These are phyloP conservation scores for Oryzias javanicus DNA, from an alignment of 2,113 vertebrate species.

Conservation along the genomic window DNA sequence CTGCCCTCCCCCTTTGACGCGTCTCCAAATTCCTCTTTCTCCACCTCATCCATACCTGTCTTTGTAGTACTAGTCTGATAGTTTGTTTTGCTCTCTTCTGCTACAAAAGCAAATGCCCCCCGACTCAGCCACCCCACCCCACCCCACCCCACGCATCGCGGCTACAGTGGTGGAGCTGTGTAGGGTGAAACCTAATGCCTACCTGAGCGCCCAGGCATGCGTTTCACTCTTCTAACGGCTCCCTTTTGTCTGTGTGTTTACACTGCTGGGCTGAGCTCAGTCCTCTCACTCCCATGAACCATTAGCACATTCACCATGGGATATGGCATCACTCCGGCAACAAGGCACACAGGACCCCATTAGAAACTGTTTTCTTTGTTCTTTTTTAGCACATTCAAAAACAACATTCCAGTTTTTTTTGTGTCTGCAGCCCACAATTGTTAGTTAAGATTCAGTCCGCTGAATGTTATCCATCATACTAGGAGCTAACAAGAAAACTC, in stretches of 20 bases:
- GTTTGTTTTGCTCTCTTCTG: slow-evolving; percentile 67
- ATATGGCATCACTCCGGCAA: slow-evolving; percentile 73
- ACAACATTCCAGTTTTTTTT: slow-evolving; percentile 47
- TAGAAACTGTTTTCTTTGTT: slow-evolving; percentile 65
- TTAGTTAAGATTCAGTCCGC: slow-evolving; percentile 42
- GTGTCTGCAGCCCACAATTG: slow-evolving; percentile 28
- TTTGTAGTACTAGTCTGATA: slow-evolving; percentile 41
- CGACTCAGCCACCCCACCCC: slow-evolving; percentile 24
- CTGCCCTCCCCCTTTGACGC: slow-evolving; percentile 10
- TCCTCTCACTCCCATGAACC: slow-evolving; percentile 68
- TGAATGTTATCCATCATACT: slow-evolving; percentile 26
- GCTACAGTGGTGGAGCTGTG: slow-evolving; percentile 53
- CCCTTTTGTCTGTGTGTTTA: slow-evolving; percentile 77
- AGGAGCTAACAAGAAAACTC: slow-evolving; percentile 29
- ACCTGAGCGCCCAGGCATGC: slow-evolving; percentile 71
- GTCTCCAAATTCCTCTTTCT: slow-evolving; percentile 39
- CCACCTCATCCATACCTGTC: slow-evolving; percentile 55
- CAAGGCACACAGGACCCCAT: slow-evolving; percentile 76
- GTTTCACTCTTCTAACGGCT: slow-evolving; percentile 69
- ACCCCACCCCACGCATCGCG: slow-evolving; percentile 39
- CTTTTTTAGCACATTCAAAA: slow-evolving; percentile 57
- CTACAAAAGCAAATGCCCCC: slow-evolving; percentile 71
- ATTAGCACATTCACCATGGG: slow-evolving; percentile 73
- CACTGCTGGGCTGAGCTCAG: slow-evolving; percentile 59
- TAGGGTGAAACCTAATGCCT: slow-evolving; percentile 71